Evolutionary conservation across 2,113 vertebrate species (phyloP).

Genomic region (Rhea pennata): DNA sequence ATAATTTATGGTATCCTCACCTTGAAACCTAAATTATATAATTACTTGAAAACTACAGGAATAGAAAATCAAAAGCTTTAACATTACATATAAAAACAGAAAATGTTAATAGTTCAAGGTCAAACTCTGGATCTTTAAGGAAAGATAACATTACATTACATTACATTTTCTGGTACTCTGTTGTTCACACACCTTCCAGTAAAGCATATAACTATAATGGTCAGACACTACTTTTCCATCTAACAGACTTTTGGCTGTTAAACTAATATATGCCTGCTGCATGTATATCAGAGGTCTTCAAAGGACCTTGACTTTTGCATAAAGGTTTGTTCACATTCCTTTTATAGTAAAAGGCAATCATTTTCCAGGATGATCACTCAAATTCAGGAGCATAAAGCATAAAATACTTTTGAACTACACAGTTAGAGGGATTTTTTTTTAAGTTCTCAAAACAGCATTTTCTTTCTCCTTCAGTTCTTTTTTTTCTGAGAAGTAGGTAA

Average conservation of each 20-base stretch:
- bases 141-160: not conserved
- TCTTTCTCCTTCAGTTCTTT: not conserved
- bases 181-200: not conserved
- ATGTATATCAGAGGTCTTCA: not conserved
- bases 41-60: not conserved
- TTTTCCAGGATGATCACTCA: not conserved
- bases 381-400: not conserved
- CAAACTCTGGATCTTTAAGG: not conserved
- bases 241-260: not conserved
- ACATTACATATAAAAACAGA: not conserved
- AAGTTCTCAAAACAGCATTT: not conserved
- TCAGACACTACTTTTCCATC: not conserved
- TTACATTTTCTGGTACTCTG: not conserved
- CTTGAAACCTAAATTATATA: not conserved
- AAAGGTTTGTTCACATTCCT: not conserved
- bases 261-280: not conserved
- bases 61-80: not conserved
- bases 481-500: not conserved
- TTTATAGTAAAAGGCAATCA: not conserved
- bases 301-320: accelerated
- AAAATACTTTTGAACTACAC: not conserved
- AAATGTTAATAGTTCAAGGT: not conserved
- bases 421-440: not conserved
- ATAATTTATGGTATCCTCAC: not conserved
- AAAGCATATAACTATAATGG: not conserved